A percentile compares a stretch with the other conserved stretches of the same genome.
Conservation (phyloP, 1,140 invertebrate species). For the Babylonia areolata region DNA sequence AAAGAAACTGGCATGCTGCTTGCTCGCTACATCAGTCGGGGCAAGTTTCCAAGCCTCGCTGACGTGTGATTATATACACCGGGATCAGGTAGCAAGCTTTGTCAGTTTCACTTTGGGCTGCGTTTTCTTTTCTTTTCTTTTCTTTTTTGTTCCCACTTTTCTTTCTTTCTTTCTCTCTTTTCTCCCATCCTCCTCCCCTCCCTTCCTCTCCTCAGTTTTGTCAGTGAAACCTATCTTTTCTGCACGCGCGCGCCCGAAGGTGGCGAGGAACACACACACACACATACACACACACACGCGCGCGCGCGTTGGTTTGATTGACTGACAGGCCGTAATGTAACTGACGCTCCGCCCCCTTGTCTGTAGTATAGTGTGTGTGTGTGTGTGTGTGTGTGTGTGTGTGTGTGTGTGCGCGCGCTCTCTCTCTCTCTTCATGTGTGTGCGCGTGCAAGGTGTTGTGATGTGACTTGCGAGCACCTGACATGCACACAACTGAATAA, state of each 20-base stretch:
- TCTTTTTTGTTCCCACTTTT: too few relatives aligned
- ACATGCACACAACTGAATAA: too few relatives aligned
- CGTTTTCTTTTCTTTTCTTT: too few relatives aligned
- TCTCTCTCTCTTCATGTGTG: too few relatives aligned
- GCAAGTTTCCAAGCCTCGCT: too few relatives aligned
- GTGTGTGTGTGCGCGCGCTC: not conserved
- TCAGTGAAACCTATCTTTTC: not conserved
- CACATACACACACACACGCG: too few relatives aligned
- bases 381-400: constrained; percentile 11
- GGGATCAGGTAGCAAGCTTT: not conserved
- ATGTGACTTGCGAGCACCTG: too few relatives aligned
- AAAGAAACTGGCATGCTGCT: too few relatives aligned
- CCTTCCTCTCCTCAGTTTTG: not conserved
- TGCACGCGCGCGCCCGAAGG: not conserved
- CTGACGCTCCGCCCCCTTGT: not conserved
- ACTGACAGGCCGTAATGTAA: not conserved
- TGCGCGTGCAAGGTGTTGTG: too few relatives aligned
- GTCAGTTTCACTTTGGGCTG: not conserved
- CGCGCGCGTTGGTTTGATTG: not conserved
- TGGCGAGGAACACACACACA: not conserved
- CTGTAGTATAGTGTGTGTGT: not conserved
- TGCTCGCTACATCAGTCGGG: too few relatives aligned
- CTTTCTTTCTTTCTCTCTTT: too few relatives aligned
- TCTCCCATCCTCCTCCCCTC: too few relatives aligned
- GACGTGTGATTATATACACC: not conserved